A percentile compares a stretch with the other conserved stretches of the same genome.
Evolutionary conservation across 2,113 vertebrate genomes (phyloP).

Genomic region (Procavia capensis): DNA sequence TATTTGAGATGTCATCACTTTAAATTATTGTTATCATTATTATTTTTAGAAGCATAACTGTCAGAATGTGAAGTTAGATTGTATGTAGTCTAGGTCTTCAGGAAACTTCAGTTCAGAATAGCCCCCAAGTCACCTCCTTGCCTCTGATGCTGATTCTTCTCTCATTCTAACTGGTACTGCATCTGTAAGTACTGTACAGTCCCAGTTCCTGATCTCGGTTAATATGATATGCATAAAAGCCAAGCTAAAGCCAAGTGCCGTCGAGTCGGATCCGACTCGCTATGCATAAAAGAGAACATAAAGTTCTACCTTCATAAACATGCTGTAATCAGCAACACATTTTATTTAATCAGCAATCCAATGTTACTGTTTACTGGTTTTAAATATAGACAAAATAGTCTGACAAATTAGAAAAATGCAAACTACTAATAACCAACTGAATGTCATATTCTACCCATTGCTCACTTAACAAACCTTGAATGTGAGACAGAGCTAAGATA

Average conservation of each 20-base stretch:
- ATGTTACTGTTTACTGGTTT: background rate
- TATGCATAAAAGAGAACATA: background rate
- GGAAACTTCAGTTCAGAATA: background rate
- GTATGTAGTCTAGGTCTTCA: background rate
- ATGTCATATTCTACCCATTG: background rate
- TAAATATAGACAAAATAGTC: background rate
- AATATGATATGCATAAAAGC: background rate
- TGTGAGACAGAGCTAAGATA: background rate
- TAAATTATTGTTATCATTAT: background rate
- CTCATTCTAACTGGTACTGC: background rate
- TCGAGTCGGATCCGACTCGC: too few species aligned
- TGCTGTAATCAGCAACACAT: background rate
- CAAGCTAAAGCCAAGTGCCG: too few species aligned
- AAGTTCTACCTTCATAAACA: background rate
- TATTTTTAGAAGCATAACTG: background rate
- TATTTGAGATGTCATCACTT: background rate
- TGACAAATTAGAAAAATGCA: background rate
- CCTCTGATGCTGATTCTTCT: background rate
- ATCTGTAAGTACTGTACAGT: background rate
- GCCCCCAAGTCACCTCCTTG: background rate
- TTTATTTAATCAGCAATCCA: slow-evolving; percentile 3
- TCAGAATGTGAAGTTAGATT: background rate
- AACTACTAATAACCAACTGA: background rate
- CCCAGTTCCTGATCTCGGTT: background rate
- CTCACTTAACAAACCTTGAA: background rate